Base-by-base conservation (phyloP, 2,888 invertebrate species). In the Ochropleura plecta region DNA sequence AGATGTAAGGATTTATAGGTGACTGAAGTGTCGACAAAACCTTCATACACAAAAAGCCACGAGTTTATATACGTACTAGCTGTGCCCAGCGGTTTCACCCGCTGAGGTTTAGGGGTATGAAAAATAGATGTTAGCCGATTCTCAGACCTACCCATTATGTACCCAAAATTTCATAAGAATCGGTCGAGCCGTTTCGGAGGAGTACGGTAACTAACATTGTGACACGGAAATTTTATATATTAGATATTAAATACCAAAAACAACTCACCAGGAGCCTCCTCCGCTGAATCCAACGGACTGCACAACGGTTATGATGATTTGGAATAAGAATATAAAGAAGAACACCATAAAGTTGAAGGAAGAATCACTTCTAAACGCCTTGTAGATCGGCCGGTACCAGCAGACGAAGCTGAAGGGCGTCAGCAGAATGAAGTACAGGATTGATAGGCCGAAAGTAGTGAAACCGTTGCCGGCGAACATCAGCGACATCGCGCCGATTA, bases 331-430 rank as follows among this genome's bases (percentile, higher is more conserved):
- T 90, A 99, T 98, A 94, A 99, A 99, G 97, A 99, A 99, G 97
- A 99, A 99, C 72, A 99, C 98, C 99, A 99, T 99, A 94, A 99
- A 99, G 96, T 99, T 99, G 97, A 99, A 99, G 5, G 99, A 99
- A 88, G 99, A 99, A 96, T 99, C 99, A 92, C 98, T 99, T 92
- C 99, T 98, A 97, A 99, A 99, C 83, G 99, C 99, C 97, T 99
- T 99, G 97, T 99, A 99, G 79, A 99, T 98, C 64, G 99, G 99
- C 93, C 99, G 97, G 97, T 99, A 99, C 99, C 99, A 99, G 95
- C 99, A 99, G 55, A 99, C 96, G 94, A 99, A 99, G 72, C 99
- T 99, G 95, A 99, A 98, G 42, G 99, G 99, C 30, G 99, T 99
- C 92, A 99, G 98, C 49, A 99, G 96, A 69, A 98, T 92, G 83